Evolutionary conservation across 2,888 invertebrate genomes (phyloP), one percentile per base, ranked within the genome.

Genomic region (Gastrophysa polygoni): DNA sequence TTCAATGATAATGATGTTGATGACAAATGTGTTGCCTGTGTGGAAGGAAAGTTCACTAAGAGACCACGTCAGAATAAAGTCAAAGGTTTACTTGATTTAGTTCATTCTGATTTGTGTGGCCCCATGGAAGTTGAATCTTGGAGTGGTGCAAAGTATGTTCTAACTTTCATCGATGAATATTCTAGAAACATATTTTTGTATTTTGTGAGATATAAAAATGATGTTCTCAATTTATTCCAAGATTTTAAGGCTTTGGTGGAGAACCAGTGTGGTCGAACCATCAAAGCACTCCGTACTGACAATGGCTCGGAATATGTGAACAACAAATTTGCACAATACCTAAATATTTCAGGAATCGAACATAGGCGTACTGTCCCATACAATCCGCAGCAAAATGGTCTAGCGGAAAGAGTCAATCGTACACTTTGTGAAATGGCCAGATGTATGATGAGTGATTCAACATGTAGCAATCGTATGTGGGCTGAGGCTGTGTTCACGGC

Each of bases 291-390:
- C 3, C 34, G 68, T 8, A 57, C 61, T 7, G 68, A 69, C 29
- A 66, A 68, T 63, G 66, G 67, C n/a, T 52, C 63, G 1, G 66
- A 66, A 48, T 66, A 55, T 54, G 11, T n/a, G 4, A 44, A 46
- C 18, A 29, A 14, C 5, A 18, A n/a, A 10, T 28, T 61, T 52
- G 21, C 21, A 16, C 57, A 21, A n/a, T 61, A 48, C 29, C 18
- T 57, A 7, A n/a, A 51, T 1, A 11, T 21, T 10, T 8, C 5
- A 10, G 62, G 57, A 20, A 58, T 52, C 1, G 18, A 21, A 8
- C 62, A 58, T 52, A 14, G 52, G 18, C 11, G 11, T 4, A 57
- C 57, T 17, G 32, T 46, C n/a, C 62, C 52, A 0, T 47, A 58
- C 11, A 56, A 49, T 2, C 46, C 62, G 0, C 11, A 62, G 16